Base-by-base conservation (phyloP, 2,888 invertebrate species). In the Macropis europaea region DNA sequence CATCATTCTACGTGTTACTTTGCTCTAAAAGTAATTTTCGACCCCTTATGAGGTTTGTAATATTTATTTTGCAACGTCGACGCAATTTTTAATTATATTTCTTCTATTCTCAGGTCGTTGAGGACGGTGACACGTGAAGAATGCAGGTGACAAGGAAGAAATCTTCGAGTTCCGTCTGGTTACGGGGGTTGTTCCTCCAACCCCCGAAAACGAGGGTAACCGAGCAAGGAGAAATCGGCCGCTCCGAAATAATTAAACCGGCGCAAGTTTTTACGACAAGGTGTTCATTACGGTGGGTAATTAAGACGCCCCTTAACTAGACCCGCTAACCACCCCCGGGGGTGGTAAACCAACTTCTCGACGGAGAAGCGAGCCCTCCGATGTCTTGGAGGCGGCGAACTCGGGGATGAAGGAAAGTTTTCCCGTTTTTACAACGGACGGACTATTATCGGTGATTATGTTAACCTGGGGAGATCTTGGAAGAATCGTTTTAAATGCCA, bases 201-300 rank as follows among this genome's bases (percentile, higher is more conserved):
- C 50, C 34, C 57, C 64, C 67, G 68, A 54, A 57, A 64, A 71
- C 47, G 78, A 79, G 81, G 76, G 80, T 75, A 74, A 75, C 73
- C 64, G 67, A 70, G 72, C 64, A 69, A 79, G 67, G 67, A 61
- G 73, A 32, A 34, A 70, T 66, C 54, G 59, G 59, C 47, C 19
- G 71, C 69, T 69, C 69, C 45, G 86, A 87, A 89, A 89, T 90
- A 90, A 90, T 90, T 90, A 89, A 89, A 89, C 86, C 83, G 84
- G 86, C 85, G 86, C 88, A 88, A 90, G 87, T 90, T 90, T 90
- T 90, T 89, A 89, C 89, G 90, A 90, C 89, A 90, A 90, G 89
- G 89, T 90, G 89, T 90, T 90, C 89, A 90, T 90, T 90, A 90
- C 89, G 87, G 85, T 86, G 90, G 89, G 89, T 90, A 90, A 90